Percentiles rank a stretch among this genome's conserved stretches.
These are phyloP conservation scores for Microcebus jonahi DNA, from an alignment of 2,113 vertebrate species.

Conservation along the genomic window DNA sequence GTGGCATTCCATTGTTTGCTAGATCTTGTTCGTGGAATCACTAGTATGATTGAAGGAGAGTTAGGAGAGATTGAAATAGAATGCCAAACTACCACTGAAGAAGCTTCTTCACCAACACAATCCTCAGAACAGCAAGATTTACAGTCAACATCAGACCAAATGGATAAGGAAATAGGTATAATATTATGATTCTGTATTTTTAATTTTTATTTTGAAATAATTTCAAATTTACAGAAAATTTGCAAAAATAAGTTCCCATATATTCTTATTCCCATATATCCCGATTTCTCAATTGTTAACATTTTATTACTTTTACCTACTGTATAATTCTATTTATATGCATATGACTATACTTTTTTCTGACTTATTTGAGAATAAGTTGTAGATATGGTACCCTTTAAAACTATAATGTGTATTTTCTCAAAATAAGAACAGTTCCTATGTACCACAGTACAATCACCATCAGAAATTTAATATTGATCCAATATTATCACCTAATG, in stretches of 20 bases:
- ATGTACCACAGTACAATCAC: not conserved
- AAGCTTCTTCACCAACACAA: slow-evolving; percentile 76
- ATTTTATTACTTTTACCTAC: not conserved
- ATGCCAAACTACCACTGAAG: slow-evolving; percentile 78
- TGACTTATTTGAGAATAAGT: slow-evolving; percentile 47
- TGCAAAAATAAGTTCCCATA: not conserved
- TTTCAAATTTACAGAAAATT: slow-evolving; percentile 1
- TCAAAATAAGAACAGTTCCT: not conserved
- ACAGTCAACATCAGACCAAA: slow-evolving; percentile 83
- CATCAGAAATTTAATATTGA: not conserved
- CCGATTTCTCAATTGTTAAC: not conserved
- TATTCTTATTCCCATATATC: not conserved
- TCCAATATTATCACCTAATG: not conserved
- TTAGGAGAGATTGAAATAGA: slow-evolving; percentile 87
- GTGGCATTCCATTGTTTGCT: slow-evolving; percentile 98
- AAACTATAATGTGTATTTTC: not conserved
- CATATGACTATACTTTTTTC: not conserved
- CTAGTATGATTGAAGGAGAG: slow-evolving; percentile 97
- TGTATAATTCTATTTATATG: not conserved
- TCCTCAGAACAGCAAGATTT: slow-evolving; percentile 82
- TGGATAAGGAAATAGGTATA: slow-evolving; percentile 90
- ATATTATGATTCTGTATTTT: slow-evolving; percentile 50
- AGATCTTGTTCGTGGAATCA: slow-evolving; percentile 98
- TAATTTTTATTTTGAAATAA: slow-evolving; percentile 21
- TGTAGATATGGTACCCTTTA: not conserved